Conservation (phyloP, 2,888 invertebrate genomes). For the Sycophila texana region DNA sequence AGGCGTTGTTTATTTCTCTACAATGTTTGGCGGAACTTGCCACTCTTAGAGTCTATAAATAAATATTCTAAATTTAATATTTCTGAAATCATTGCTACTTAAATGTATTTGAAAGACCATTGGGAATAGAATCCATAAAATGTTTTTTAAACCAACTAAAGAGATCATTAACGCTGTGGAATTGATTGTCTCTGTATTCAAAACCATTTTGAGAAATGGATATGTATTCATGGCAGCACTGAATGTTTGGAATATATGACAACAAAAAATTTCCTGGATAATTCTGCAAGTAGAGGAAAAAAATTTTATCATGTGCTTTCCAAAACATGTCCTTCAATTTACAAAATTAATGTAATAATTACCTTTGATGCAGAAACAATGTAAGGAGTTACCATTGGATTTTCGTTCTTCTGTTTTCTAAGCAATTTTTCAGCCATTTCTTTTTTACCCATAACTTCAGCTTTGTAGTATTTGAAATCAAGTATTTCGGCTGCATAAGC, state of each 20-base stretch:
- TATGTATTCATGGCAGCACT: slow-evolving; percentile 93
- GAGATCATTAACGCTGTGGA: slow-evolving; percentile 86
- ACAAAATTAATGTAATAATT: slow-evolving; percentile 19
- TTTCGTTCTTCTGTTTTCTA: slow-evolving; percentile 92
- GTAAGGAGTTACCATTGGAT: slow-evolving; percentile 92
- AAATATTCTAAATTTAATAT: too few relatives aligned
- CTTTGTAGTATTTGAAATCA: slow-evolving; percentile 92
- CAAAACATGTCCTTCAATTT: background rate
- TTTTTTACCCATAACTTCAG: slow-evolving; percentile 85
- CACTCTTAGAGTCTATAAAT: too few relatives aligned
- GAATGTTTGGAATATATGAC: slow-evolving; percentile 92
- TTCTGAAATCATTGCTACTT: too few relatives aligned
- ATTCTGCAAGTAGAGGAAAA: slow-evolving; percentile 74
- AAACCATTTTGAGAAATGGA: slow-evolving; percentile 95
- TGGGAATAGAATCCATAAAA: slow-evolving; percentile 91
- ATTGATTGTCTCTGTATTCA: slow-evolving; percentile 91
- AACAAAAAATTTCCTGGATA: slow-evolving; percentile 95
- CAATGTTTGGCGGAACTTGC: too few relatives aligned
- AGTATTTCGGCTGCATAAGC: slow-evolving; percentile 93
- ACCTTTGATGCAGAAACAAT: slow-evolving; percentile 88
- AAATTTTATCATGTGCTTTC: background rate
- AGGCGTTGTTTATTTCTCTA: too few relatives aligned
- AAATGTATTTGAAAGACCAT: slow-evolving; percentile 43
- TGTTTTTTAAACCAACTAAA: slow-evolving; percentile 99
- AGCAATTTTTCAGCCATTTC: slow-evolving; percentile 92